A percentile compares a stretch with the other conserved stretches of the same genome.
These are phyloP conservation scores for Hydrochoerus hydrochaeris DNA, from an alignment of 2,113 vertebrate species.

Conservation along the genomic window DNA sequence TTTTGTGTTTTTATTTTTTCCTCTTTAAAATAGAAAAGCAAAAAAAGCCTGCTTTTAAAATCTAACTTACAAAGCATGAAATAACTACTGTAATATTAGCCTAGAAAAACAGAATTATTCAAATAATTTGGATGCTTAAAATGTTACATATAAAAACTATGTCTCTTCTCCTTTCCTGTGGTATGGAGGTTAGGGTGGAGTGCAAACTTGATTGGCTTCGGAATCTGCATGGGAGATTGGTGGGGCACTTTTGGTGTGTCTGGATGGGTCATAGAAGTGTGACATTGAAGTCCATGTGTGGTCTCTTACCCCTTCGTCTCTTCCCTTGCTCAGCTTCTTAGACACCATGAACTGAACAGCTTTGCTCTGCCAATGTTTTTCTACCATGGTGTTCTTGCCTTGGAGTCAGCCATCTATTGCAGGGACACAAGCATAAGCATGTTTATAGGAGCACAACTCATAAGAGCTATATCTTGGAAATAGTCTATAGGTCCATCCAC, in stretches of 20 bases:
- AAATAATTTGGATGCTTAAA: not conserved
- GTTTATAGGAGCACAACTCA: not conserved
- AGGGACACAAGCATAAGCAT: not conserved
- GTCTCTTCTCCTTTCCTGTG: not conserved
- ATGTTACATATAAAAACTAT: not conserved
- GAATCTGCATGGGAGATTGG: not conserved
- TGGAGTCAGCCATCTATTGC: not conserved
- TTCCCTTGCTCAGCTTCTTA: not conserved
- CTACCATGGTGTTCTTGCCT: not conserved
- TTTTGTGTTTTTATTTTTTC: too few relatives aligned
- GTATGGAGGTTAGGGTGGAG: not conserved
- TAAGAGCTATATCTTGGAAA: not conserved
- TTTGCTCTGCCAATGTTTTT: not conserved
- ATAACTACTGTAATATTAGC: not conserved
- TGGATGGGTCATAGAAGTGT: not conserved
- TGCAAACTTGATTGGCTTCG: not conserved
- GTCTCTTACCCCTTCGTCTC: not conserved
- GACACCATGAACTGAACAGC: not conserved
- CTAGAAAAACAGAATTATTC: not conserved
- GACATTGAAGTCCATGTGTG: not conserved
- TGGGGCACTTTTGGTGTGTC: not conserved
- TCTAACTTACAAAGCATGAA: not conserved
- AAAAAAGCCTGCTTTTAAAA: not conserved
- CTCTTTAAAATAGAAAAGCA: too few relatives aligned
- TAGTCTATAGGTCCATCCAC: not conserved